phyloP scores from a whole-genome alignment of 2,797 vertebrate genomes.

The Hydrolagus colliei region DNA sequence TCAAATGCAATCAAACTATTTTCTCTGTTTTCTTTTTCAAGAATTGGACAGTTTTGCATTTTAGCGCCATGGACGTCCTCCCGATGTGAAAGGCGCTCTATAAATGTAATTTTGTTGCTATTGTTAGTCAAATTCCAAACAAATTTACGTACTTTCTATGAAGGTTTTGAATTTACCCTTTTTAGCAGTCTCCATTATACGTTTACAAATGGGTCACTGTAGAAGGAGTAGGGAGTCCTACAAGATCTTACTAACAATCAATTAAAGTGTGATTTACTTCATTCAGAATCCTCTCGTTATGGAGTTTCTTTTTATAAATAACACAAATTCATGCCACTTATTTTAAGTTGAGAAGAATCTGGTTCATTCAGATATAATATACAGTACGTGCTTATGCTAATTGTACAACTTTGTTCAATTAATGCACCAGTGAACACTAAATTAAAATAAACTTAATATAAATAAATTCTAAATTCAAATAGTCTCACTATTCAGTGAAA shows the following conservation, averaged over 20 bases:
- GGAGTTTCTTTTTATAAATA: background rate
- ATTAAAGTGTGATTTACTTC: background rate
- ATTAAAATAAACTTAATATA: conserved; percentile 43
- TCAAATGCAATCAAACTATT: background rate
- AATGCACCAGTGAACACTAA: background rate
- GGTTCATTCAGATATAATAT: background rate
- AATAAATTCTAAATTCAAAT: conserved; percentile 85
- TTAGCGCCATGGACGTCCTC: background rate
- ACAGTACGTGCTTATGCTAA: background rate
- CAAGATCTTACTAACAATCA: background rate
- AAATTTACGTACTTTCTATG: background rate
- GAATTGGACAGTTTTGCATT: too few species aligned
- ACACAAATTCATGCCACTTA: background rate
- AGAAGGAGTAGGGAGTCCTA: background rate
- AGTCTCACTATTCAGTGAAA: conserved; percentile 76
- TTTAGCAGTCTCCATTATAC: background rate
- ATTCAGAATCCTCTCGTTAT: background rate
- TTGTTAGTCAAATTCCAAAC: background rate
- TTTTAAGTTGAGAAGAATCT: background rate
- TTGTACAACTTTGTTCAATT: background rate
- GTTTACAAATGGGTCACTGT: background rate
- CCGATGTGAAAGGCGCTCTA: too few species aligned
- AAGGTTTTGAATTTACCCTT: background rate
- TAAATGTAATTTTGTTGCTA: too few species aligned
- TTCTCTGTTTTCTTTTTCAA: background rate